phyloP scores from a whole-genome alignment of 2,888 invertebrate genomes.

The Fragum fragum region DNA sequence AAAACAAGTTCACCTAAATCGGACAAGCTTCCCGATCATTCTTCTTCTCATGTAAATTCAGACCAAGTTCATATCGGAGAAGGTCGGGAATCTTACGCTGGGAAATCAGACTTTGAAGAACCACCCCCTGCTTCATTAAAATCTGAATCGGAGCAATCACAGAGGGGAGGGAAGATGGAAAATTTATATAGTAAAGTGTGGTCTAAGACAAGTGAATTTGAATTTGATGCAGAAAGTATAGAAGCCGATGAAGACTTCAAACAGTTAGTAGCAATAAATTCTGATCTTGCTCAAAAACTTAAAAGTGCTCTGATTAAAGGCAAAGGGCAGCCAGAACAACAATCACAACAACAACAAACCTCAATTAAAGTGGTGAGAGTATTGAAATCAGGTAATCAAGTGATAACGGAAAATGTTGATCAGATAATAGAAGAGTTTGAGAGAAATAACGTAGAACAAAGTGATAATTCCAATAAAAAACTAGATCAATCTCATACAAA shows the following conservation, averaged over 20 bases:
- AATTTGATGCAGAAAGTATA: conserved; percentile 4
- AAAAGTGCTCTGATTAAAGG: conserved; percentile 28
- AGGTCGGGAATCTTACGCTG: conserved; percentile 33
- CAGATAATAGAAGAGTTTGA: background rate
- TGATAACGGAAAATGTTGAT: background rate
- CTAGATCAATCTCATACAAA: background rate
- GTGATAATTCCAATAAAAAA: background rate
- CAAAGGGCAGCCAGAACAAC: background rate
- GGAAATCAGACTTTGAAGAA: conserved; percentile 33
- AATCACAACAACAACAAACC: background rate
- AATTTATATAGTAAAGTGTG: conserved; percentile 8
- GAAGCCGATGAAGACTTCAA: conserved; percentile 25
- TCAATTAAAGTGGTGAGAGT: background rate
- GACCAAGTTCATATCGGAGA: background rate
- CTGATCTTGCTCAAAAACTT: conserved; percentile 41
- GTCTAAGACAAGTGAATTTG: background rate
- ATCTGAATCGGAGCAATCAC: background rate
- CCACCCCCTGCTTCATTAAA: background rate
- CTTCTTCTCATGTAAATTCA: background rate
- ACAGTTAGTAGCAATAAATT: conserved; percentile 45
- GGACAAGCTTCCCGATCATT: background rate
- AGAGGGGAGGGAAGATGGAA: background rate
- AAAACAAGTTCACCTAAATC: conserved; percentile 3
- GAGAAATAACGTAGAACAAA: background rate
- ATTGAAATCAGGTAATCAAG: background rate